Evolutionary conservation across 2,888 invertebrate species (phyloP).

Genomic region (Monochamus alternatus): DNA sequence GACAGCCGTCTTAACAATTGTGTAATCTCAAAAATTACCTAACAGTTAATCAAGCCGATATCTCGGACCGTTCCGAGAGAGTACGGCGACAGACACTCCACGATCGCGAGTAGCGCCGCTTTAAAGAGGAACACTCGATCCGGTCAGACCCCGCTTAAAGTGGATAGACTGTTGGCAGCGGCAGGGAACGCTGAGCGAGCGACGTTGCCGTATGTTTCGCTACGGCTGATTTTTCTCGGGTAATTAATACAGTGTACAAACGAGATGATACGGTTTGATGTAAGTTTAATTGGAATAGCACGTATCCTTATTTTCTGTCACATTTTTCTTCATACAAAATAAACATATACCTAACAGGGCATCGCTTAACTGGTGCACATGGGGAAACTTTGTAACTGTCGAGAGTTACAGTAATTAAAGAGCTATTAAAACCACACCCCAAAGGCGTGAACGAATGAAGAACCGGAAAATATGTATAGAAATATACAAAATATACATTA

Average conservation of each 20-base stretch:
- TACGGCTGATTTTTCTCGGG: not conserved
- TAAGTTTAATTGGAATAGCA: too few relatives aligned
- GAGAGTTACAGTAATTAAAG: too few relatives aligned
- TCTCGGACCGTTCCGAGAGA: conserved; percentile 52
- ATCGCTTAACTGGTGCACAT: not conserved
- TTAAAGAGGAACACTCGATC: conserved; percentile 58
- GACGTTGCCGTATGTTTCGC: conserved; percentile 18
- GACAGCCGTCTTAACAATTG: conserved; percentile 50
- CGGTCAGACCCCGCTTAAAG: conserved; percentile 44
- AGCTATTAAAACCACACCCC: too few relatives aligned
- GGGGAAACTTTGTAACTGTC: too few relatives aligned
- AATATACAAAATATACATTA: too few relatives aligned
- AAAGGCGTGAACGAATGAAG: too few relatives aligned
- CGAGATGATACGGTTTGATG: too few relatives aligned
- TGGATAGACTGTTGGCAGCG: conserved; percentile 41
- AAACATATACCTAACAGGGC: not conserved
- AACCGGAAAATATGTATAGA: too few relatives aligned
- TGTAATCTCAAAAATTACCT: conserved; percentile 58
- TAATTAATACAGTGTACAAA: not conserved
- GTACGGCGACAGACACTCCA: conserved; percentile 54
- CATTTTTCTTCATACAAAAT: too few relatives aligned
- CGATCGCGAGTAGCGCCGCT: conserved; percentile 52
- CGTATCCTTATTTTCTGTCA: too few relatives aligned
- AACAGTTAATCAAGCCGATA: conserved; percentile 59
- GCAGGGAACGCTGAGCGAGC: not conserved